Evolutionary conservation across 1,140 invertebrate genomes (phyloP), one percentile per base, ranked within the genome.

Genomic region (Pseudomyrmex sp.): DNA sequence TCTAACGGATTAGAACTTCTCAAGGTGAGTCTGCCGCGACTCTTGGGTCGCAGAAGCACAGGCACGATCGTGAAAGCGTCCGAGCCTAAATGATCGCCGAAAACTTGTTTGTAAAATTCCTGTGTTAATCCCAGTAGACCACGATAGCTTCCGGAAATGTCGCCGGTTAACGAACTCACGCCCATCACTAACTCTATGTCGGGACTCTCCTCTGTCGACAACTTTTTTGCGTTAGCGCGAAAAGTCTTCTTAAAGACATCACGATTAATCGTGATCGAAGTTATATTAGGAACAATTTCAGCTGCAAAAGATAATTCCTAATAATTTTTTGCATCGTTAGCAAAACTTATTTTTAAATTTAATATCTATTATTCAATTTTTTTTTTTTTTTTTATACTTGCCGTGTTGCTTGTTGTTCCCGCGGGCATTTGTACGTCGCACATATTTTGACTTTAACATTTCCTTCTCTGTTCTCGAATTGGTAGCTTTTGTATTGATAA

Each of bases 171-270:
- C 0, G 96, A 96, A 0, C 97, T 97, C 8, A 96, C 95, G 0
- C 97, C 96, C 89, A 98, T 95, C 8, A 98, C 96, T 0, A 98
- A 92, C 90, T 98, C 97, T 73, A 98, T 96, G 86, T 98, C 97
- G 0, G 97, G 97, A 85, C 95, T 93, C 13, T 56, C 8, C 7
- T 50, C 8, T 15, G 58, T 44, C 18, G 12, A 69, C 23, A 12
- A 4, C 26, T 46, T 18, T 1, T n/a, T 26, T 8, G 3, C 0
- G 18, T 50, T 20, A 13, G 3, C 35, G 35, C 35, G n/a, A 72
- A 56, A 48, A 0, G n/a, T 58, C 35, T 35, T 35, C 12, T 85
- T 56, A 8, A 82, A 82, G 2, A 56, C 50, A 4, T 74, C 35
- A 2, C 7, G 23, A 61, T 76, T 62, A 2, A 74, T 23, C 7